A percentile compares a stretch with the other conserved stretches of the same genome.
Conservation (phyloP, 2,888 invertebrate species). For the Tortrix viridana region DNA sequence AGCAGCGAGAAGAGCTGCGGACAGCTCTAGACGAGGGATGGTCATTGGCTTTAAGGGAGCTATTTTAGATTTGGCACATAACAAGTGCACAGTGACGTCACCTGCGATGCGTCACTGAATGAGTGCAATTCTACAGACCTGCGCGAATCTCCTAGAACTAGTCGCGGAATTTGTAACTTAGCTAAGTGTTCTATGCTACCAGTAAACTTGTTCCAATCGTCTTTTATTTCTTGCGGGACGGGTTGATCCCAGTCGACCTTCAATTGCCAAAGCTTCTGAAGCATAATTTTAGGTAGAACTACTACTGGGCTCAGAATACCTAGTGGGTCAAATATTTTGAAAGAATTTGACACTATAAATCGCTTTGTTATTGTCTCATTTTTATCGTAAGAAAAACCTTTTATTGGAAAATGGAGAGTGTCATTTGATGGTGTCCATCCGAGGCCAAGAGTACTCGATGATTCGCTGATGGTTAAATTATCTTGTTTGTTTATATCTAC, state of each 20-base stretch:
- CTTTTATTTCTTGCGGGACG: constrained; percentile 29
- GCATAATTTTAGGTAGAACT: constrained; percentile 37
- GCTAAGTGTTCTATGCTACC: constrained; percentile 5
- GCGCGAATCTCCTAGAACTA: constrained; percentile 22
- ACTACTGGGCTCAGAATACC: constrained; percentile 39
- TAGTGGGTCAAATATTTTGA: constrained; percentile 41
- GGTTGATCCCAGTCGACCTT: constrained; percentile 40
- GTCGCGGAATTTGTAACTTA: constrained; percentile 28
- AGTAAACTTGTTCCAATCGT: constrained; percentile 14
- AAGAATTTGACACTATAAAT: constrained; percentile 36
- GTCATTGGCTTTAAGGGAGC: constrained; percentile 35
- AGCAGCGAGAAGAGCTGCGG: constrained; percentile 33
- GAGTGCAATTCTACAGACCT: constrained; percentile 36
- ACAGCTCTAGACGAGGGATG: constrained; percentile 35
- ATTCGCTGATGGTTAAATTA: constrained; percentile 42
- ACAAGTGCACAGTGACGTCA: constrained; percentile 5
- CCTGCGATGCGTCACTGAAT: constrained; percentile 40
- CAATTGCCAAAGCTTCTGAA: constrained; percentile 39
- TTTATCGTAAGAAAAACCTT: constrained; percentile 21
- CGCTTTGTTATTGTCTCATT: constrained; percentile 37
- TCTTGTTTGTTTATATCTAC: constrained; percentile 33
- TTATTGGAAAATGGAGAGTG: constrained; percentile 42
- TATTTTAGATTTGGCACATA: constrained; percentile 33
- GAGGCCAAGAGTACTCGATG: constrained; percentile 38
- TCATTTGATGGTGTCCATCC: constrained; percentile 16